Conservation (phyloP, 2,797 vertebrate genomes). For the Mionectes olivaceus region DNA sequence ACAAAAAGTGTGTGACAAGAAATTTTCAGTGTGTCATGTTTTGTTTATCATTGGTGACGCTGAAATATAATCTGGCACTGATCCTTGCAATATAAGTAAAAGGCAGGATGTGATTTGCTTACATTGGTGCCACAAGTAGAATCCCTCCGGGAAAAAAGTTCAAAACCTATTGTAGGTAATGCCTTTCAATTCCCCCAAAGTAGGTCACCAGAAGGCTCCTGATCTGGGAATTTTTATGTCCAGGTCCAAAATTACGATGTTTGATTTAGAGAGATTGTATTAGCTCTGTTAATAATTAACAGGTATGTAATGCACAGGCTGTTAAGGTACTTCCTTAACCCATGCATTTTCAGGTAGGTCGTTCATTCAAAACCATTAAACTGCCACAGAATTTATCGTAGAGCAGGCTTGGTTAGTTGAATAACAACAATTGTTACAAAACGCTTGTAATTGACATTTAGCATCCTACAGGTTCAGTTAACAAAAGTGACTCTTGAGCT, state of each 20-base stretch:
- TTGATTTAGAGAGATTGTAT: not conserved
- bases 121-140: not conserved
- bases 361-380: not conserved
- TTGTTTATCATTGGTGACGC: not conserved
- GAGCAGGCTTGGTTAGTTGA: not conserved
- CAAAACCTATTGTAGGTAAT: not conserved
- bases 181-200: not conserved
- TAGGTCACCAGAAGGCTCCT: not conserved
- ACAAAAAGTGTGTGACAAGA: not conserved
- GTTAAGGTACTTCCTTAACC: not conserved
- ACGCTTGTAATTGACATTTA: not conserved
- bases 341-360: not conserved
- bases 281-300: conserved; percentile 41
- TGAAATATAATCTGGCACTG: not conserved
- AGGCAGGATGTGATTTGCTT: not conserved
- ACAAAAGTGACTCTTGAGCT: not conserved
- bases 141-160: not conserved
- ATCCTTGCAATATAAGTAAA: not conserved
- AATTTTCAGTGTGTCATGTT: not conserved
- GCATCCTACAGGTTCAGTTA: not conserved
- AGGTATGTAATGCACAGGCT: not conserved
- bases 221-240: not conserved
- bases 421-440: not conserved
- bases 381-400: not conserved
- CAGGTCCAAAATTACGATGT: not conserved